Base-by-base conservation (phyloP, 2,888 invertebrate species). In the Strigamia maritima region DNA sequence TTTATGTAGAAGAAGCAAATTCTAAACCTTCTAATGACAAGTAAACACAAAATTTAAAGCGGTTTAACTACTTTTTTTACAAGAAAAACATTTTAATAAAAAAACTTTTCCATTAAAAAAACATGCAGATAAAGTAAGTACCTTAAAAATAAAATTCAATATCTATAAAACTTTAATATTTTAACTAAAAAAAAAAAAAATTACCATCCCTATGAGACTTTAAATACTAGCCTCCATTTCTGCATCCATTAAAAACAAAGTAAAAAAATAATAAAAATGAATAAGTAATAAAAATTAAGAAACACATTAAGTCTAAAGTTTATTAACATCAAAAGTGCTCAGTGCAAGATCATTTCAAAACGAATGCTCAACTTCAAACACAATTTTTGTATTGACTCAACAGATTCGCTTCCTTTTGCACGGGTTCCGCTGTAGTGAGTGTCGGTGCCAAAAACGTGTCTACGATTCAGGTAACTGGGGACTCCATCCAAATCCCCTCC, bases 401-500 rank as follows among this genome's bases (percentile, higher is more conserved):
- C 70, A 70, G 70, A 70, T 70, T 70, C 70, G 70, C 28, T 70
- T 70, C 70, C 70, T 26, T 28, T 70, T 70, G 70, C 70, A 70
- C 70, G 70, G 70, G 70, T 70, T 70, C 70, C 70, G 70, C 70
- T 70, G 19, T 54, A 28, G 70, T 70, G 70, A 70, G 26, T 70
- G 70, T 70, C 70, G 28, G 70, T 70, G 70, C 70, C 70, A 70
- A 70, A 70, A 26, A 70, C 70, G 70, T 70, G 70, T 70, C 70
- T 70, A 70, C 70, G 70, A 70, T 70, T 70, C 70, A 70, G 70
- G 70, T 70, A 70, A 70, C 70, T 70, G 26, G 70, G 70, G 70
- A 70, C 70, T 70, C 26, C 70, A 70, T 70, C 70, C 70, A 70
- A 70, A 70, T 70, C 70, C 70, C 70, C 70, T 70, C 28, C 70